Conservation (phyloP, 2,113 vertebrate genomes). For the Scophthalmus maximus region DNA sequence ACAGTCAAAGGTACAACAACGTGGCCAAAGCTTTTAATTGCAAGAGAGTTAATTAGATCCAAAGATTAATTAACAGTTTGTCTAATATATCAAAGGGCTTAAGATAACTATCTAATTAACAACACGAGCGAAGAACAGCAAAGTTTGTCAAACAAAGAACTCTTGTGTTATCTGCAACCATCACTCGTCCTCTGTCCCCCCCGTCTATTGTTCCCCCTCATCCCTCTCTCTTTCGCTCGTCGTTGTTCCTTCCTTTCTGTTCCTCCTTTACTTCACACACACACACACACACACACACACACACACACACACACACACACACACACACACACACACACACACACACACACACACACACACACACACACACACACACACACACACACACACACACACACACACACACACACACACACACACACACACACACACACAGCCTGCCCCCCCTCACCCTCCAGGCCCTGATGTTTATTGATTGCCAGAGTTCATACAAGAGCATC, state of each 20-base stretch:
- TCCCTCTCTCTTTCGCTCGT: slow-evolving; percentile 24
- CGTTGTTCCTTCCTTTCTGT: slow-evolving; percentile 22
- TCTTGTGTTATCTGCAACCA: slow-evolving; percentile 54
- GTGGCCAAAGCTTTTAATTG: slow-evolving; percentile 70
- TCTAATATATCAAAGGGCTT: slow-evolving; percentile 75
- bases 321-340: slow-evolving; percentile 15
- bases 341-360: slow-evolving; percentile 33
- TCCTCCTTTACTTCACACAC: slow-evolving; percentile 40
- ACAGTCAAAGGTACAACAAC: slow-evolving; percentile 65
- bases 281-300: too few species aligned
- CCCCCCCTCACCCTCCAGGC: slow-evolving; percentile 60
- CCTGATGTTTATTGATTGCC: slow-evolving; percentile 97
- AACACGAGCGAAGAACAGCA: slow-evolving; percentile 55
- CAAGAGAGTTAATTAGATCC: slow-evolving; percentile 78
- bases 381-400: slow-evolving; percentile 27
- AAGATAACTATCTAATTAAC: slow-evolving; percentile 83
- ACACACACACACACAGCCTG: slow-evolving; percentile 23
- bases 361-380: slow-evolving; percentile 23
- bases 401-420: slow-evolving; percentile 25
- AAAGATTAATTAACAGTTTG: slow-evolving; percentile 80
- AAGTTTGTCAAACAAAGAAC: slow-evolving; percentile 76
- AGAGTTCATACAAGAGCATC: slow-evolving; percentile 90
- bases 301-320: slow-evolving; percentile 27
- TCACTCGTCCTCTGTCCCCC: slow-evolving; percentile 22
- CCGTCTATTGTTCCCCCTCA: slow-evolving; percentile 50